Conservation (phyloP, 1,140 invertebrate species). For the Spodoptera litura region DNA sequence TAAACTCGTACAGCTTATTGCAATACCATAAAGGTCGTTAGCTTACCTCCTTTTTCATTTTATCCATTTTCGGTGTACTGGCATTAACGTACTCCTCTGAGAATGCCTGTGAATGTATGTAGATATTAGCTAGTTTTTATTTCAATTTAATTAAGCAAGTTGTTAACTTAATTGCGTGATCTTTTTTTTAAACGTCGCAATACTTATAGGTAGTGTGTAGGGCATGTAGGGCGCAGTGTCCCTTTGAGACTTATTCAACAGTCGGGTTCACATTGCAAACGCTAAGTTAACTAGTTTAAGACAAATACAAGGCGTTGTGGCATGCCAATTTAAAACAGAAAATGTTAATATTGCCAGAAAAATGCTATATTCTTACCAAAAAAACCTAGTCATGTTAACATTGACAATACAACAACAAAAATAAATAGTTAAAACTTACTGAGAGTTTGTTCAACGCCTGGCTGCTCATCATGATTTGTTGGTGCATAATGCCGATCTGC, state of each 20-base stretch:
- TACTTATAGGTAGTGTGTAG: not conserved
- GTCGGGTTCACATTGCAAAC: too few species aligned
- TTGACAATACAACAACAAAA: too few species aligned
- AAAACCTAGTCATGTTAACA: too few species aligned
- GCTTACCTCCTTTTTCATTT: slow-evolving; percentile 91
- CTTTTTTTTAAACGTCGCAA: not conserved
- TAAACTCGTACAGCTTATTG: slow-evolving; percentile 13
- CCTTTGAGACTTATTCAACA: too few species aligned
- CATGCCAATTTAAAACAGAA: too few species aligned
- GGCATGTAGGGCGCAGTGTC: not conserved
- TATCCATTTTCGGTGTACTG: slow-evolving; percentile 92
- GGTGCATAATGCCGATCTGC: slow-evolving; percentile 95
- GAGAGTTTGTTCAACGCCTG: slow-evolving; percentile 88
- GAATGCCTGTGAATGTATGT: slow-evolving; percentile 88
- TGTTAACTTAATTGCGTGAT: slow-evolving; percentile 10
- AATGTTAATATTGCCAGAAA: too few species aligned
- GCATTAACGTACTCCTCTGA: slow-evolving; percentile 93
- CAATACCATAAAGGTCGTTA: slow-evolving; percentile 41
- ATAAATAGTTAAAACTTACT: slow-evolving; percentile 56
- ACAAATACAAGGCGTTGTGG: too few species aligned
- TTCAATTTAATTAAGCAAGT: slow-evolving; percentile 16
- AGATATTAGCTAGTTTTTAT: slow-evolving; percentile 8
- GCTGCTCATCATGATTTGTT: slow-evolving; percentile 92
- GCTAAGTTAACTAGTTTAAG: too few species aligned
- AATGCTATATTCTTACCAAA: too few species aligned